Percentiles rank a stretch among this genome's conserved stretches.
Conservation (phyloP, 2,797 vertebrate species). For the Syndactyla subalaris region DNA sequence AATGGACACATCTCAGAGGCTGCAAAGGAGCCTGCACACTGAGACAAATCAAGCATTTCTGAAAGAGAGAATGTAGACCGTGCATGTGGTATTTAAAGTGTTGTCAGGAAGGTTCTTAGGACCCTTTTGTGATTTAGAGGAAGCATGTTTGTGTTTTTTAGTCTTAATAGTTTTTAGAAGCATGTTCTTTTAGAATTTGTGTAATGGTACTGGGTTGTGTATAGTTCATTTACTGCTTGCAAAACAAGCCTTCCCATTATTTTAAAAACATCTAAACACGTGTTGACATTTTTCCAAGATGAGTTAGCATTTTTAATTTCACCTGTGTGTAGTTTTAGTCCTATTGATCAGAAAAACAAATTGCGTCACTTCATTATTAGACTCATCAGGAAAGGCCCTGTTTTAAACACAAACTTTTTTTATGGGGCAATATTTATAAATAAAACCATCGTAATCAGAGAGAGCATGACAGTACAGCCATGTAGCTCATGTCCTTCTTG, state of each 20-base stretch:
- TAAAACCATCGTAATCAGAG: not conserved
- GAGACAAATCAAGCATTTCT: not conserved
- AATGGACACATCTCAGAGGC: not conserved
- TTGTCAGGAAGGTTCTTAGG: not conserved
- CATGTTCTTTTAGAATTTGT: not conserved
- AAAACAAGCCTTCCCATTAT: fast-evolving
- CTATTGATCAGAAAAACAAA: not conserved
- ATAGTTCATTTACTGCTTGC: not conserved
- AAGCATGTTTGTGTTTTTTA: not conserved
- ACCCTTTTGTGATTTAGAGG: not conserved
- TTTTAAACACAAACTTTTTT: not conserved
- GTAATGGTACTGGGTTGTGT: not conserved
- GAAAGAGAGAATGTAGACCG: fast-evolving
- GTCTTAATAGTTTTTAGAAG: not conserved
- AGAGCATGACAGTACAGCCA: not conserved
- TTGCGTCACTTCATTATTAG: not conserved
- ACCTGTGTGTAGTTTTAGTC: not conserved
- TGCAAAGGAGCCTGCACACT: not conserved
- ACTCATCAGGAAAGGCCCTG: not conserved
- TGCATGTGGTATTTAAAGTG: not conserved
- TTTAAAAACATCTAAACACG: not conserved
- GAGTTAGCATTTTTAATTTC: not conserved
- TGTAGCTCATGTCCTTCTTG: not conserved
- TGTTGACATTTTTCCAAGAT: not conserved
- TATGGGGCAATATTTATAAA: not conserved